Percentiles rank a stretch among this genome's conserved stretches.
These are phyloP conservation scores for Spizella passerina DNA, from an alignment of 2,797 vertebrate genomes.

Conservation along the genomic window DNA sequence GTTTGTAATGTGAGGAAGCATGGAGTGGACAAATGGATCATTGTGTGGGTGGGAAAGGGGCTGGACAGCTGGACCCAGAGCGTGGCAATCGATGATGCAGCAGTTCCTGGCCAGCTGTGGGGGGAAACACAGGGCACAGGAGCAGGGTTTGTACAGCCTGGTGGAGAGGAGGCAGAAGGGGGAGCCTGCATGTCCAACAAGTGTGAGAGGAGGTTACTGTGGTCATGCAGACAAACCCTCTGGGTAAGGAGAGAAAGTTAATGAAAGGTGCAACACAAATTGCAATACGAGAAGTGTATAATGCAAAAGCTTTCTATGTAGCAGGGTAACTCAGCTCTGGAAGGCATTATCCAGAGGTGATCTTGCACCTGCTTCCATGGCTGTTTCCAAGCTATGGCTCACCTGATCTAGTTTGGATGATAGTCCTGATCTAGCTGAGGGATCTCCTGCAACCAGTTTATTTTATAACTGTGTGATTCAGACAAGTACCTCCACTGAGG, in stretches of 20 bases:
- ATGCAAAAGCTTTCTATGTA: not conserved
- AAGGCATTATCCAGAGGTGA: not conserved
- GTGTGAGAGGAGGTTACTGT: not conserved
- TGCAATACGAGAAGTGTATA: not conserved
- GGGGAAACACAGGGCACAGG: not conserved
- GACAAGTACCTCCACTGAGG: not conserved
- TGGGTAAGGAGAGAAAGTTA: not conserved
- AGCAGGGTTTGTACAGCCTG: not conserved
- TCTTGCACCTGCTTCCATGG: not conserved
- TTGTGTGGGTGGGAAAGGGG: not conserved
- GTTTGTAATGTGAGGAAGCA: not conserved
- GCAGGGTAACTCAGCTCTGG: not conserved
- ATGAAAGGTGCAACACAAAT: not conserved
- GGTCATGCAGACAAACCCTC: not conserved
- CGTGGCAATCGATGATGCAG: not conserved
- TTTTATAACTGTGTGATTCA: not conserved
- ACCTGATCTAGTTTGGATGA: not conserved
- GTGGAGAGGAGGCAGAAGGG: not conserved
- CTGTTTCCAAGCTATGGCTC: not conserved
- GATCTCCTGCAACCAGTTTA: not conserved
- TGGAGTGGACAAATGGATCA: not conserved
- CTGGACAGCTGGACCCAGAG: constrained; percentile 26
- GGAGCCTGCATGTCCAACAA: not conserved
- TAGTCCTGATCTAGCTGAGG: not conserved
- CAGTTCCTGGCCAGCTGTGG: not conserved